These are phyloP conservation scores for Danaus melanippus DNA, from an alignment of 1,140 invertebrate species.

Conservation along the genomic window DNA sequence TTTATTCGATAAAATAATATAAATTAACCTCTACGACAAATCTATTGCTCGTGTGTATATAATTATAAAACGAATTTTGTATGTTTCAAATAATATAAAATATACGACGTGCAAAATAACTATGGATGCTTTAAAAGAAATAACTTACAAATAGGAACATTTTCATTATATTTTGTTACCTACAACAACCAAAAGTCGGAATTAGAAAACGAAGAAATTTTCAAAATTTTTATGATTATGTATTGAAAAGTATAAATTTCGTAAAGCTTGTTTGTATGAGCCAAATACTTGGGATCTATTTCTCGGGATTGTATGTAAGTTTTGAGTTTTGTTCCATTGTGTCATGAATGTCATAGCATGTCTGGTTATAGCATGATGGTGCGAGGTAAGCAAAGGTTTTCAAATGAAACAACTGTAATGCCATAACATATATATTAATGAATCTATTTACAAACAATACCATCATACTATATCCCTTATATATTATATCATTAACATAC, in stretches of 20 bases:
- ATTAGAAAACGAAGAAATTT: constrained; percentile 6
- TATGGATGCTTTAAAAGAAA: constrained; percentile 3
- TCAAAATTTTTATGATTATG: too few species aligned
- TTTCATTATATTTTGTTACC: constrained; percentile 28
- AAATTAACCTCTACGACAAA: constrained; percentile 1
- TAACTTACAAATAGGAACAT: constrained; percentile 21
- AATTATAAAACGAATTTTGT: neutral
- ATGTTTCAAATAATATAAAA: constrained; percentile 4
- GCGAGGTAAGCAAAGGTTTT: constrained; percentile 22
- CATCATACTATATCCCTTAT: constrained; percentile 61
- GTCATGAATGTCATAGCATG: neutral
- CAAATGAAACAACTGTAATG: constrained; percentile 53
- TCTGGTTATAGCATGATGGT: constrained; percentile 59
- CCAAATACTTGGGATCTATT: too few species aligned
- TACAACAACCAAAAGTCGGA: constrained; percentile 16
- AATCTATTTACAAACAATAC: constrained; percentile 46
- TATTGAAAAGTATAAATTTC: too few species aligned
- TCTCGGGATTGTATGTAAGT: too few species aligned
- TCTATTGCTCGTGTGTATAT: constrained; percentile 2
- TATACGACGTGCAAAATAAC: neutral
- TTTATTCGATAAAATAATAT: neutral
- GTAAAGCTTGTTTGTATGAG: too few species aligned
- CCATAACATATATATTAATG: constrained; percentile 47
- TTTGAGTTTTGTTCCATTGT: too few species aligned
- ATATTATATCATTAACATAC: constrained; percentile 1